These are phyloP conservation scores for Drosophila kanapiae DNA, from an alignment of 1,140 invertebrate species.

Conservation along the genomic window DNA sequence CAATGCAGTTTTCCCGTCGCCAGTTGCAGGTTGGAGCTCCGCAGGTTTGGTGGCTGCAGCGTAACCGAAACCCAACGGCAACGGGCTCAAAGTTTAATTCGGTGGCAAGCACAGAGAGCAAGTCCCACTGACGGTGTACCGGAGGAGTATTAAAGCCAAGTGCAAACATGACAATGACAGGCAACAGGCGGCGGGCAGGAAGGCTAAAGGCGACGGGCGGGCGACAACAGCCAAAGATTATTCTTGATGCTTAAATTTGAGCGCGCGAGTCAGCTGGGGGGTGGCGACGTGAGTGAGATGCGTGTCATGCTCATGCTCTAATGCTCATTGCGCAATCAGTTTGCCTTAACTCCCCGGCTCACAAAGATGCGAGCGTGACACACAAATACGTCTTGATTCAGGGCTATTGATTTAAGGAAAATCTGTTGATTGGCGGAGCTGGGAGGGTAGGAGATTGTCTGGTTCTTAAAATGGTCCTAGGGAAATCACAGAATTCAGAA, in stretches of 20 bases:
- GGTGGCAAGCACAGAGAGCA: constrained; percentile 31
- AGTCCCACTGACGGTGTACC: constrained; percentile 17
- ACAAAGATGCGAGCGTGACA: constrained; percentile 38
- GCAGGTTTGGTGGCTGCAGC: not conserved
- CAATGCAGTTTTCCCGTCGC: constrained; percentile 17
- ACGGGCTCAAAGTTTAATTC: constrained; percentile 46
- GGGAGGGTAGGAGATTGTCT: not conserved
- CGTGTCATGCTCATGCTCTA: constrained; percentile 50
- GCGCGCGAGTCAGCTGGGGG: constrained; percentile 10
- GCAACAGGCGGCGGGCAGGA: constrained; percentile 34
- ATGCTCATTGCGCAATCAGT: constrained; percentile 63
- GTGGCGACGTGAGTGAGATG: constrained; percentile 38
- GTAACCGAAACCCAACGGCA: constrained; percentile 12
- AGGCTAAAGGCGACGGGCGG: constrained; percentile 37
- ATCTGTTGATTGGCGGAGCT: constrained; percentile 18
- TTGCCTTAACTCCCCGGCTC: constrained; percentile 31
- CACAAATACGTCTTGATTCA: constrained; percentile 31
- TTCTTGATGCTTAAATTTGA: constrained; percentile 58
- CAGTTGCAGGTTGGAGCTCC: constrained; percentile 5
- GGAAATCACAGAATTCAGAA: not conserved
- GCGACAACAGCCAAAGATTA: constrained; percentile 64
- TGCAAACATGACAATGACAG: constrained; percentile 63
- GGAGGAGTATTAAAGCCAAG: constrained; percentile 59
- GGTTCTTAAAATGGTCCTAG: not conserved
- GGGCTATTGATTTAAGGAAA: constrained; percentile 39